Base-by-base conservation (phyloP, 2,888 invertebrate genomes). In the Nomada fucata region DNA sequence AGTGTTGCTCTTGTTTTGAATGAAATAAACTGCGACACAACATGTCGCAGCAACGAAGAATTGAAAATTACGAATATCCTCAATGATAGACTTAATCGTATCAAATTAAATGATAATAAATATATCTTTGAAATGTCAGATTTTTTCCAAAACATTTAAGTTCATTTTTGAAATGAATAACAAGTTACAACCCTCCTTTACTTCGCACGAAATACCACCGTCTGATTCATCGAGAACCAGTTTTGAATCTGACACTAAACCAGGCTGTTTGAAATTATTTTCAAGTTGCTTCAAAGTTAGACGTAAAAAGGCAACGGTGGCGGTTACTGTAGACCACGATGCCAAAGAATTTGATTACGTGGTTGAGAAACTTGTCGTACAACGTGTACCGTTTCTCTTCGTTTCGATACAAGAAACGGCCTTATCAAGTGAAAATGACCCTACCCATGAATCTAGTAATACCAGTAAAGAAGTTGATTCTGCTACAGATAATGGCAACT, bases 301-400 rank as follows among this genome's bases (percentile, higher is more conserved):
- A 26, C 47, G 10, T 1, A 68, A 60, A 11, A 55, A 52, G 4
- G 2, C 63, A 7, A 26, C 64, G 0, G 44, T 15, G 0, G 52
- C 52, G 11, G n/a, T 20, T 0, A 18, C 47, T 1, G 7, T 47
- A 9, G 74, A 85, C 57, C 60, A 61, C 9, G 57, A 85, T 71
- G 29, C 70, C 0, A 71, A 79, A n/a, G 85, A 88, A 11, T 88
- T 75, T 53, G 91, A 91, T 67, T 91, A 90, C 15, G 81, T 91
- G 7, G 88, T 91, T 11, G 91, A 91, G 69, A 91, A 91, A 78
- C 86, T 91, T 11, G 73, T 89, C 3, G 85, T 91, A 18, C 90
- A 88, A 73, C 86, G 84, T 10, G 86, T 91, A 23, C 91, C 90
- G 36, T 73, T 89, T 26, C 65, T 77, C 23, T 57, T 90, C 2